Percentiles rank a stretch among this genome's conserved stretches.
These are phyloP conservation scores for Lacerta viridis DNA, from an alignment of 2,797 vertebrate genomes.

Conservation along the genomic window DNA sequence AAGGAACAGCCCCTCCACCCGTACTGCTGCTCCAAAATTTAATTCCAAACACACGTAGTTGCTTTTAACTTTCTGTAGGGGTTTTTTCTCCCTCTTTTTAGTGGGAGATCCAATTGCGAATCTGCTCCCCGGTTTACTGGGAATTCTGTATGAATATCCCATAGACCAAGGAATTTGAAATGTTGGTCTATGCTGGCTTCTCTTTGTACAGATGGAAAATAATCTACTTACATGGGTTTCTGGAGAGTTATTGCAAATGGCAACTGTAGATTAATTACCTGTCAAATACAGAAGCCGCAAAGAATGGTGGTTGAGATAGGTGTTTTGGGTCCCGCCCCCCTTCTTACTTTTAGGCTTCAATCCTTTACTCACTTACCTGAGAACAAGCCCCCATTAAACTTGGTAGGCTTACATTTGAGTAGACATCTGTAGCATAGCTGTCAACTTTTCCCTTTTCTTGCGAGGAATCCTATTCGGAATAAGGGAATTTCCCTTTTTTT, in stretches of 20 bases:
- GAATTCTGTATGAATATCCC: not conserved
- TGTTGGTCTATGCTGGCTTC: not conserved
- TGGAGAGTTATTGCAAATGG: not conserved
- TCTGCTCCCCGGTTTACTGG: not conserved
- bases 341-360: not conserved
- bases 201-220: not conserved
- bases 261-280: not conserved
- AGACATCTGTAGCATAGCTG: too few relatives aligned
- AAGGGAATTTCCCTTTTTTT: too few relatives aligned
- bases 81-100: not conserved
- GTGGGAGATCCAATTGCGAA: not conserved
- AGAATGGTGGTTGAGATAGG: conserved; percentile 4
- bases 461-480: too few relatives aligned
- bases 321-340: too few relatives aligned
- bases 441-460: too few relatives aligned
- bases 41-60: not conserved
- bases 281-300: conserved; percentile 1
- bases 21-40: not conserved
- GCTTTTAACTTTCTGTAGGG: not conserved
- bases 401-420: not conserved
- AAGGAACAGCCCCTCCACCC: not conserved
- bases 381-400: not conserved
- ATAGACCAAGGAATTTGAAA: not conserved
- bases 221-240: conserved; percentile 2
- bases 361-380: not conserved